Evolutionary conservation across 64 coral and sea anemone species (phyloP).

Genomic region (Porites australiensis): DNA sequence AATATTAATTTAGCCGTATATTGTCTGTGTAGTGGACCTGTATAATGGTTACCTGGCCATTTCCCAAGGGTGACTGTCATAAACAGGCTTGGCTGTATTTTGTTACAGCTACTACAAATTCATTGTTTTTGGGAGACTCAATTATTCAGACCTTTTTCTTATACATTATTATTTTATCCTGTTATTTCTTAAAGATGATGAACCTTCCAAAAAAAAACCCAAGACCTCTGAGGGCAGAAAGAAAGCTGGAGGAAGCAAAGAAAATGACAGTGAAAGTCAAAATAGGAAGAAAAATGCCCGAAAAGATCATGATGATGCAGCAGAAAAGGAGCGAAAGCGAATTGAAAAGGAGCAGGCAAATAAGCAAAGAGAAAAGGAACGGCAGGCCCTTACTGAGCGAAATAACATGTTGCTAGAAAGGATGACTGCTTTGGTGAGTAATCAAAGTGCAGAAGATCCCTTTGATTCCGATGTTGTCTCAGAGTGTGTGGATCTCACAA

Average conservation of each 20-base stretch:
- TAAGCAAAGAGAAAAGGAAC: background rate
- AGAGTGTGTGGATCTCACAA: background rate
- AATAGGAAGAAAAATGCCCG: background rate
- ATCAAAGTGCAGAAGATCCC: background rate
- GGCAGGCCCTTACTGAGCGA: background rate
- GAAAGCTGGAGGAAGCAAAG: background rate
- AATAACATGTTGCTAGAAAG: background rate
- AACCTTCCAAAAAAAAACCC: background rate
- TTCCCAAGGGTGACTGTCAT: too few species aligned
- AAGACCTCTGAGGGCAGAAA: background rate
- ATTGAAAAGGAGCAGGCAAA: conserved; percentile 1
- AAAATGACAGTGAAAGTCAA: too few species aligned
- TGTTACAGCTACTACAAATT: too few species aligned
- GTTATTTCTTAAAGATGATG: too few species aligned
- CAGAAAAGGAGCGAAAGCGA: conserved; percentile 6
- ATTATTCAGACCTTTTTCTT: too few species aligned
- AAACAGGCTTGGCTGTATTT: too few species aligned
- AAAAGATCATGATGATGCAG: background rate
- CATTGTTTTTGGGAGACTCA: too few species aligned
- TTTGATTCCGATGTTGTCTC: background rate
- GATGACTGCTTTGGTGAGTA: background rate
- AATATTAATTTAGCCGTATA: too few species aligned
- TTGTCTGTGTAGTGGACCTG: too few species aligned
- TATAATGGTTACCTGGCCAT: too few species aligned
- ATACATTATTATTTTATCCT: too few species aligned